A percentile compares a stretch with the other conserved stretches of the same genome.
Evolutionary conservation across 2,888 invertebrate genomes (phyloP).

Genomic region (Gisinianus flammeolus): DNA sequence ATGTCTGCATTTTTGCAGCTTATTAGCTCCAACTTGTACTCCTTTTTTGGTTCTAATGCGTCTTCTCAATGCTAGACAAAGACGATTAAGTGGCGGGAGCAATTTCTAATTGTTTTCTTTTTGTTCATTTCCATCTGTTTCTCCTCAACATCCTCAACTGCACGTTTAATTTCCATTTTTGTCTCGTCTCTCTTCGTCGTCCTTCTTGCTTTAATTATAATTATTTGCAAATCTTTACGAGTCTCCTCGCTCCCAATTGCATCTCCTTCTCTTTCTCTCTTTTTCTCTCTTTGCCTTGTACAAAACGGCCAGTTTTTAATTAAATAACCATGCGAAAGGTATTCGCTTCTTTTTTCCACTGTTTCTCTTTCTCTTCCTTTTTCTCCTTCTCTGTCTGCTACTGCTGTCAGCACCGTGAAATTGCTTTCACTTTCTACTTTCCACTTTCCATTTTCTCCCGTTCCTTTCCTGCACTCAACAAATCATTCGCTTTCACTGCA

Average conservation of each 20-base stretch:
- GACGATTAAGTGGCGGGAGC: not conserved
- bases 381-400: not conserved
- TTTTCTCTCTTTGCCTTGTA: too few species aligned
- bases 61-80: not conserved
- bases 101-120: slow-evolving; percentile 1
- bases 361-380: not conserved
- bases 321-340: not conserved
- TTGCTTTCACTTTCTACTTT: not conserved
- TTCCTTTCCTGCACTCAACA: not conserved
- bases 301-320: not conserved
- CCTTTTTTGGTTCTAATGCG: too few species aligned
- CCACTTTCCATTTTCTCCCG: not conserved
- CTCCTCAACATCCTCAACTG: too few species aligned
- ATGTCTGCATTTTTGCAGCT: not conserved
- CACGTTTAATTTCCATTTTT: slow-evolving; percentile 1
- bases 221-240: not conserved
- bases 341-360: not conserved
- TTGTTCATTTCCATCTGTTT: too few species aligned
- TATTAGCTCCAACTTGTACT: not conserved
- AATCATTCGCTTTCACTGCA: too few species aligned
- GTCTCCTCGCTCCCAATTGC: too few species aligned
- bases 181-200: not conserved
- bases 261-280: too few species aligned
- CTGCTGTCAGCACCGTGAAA: not conserved
- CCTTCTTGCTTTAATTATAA: not conserved